Evolutionary conservation across 2,113 vertebrate genomes (phyloP).

Genomic region (Cygnus buccinator): DNA sequence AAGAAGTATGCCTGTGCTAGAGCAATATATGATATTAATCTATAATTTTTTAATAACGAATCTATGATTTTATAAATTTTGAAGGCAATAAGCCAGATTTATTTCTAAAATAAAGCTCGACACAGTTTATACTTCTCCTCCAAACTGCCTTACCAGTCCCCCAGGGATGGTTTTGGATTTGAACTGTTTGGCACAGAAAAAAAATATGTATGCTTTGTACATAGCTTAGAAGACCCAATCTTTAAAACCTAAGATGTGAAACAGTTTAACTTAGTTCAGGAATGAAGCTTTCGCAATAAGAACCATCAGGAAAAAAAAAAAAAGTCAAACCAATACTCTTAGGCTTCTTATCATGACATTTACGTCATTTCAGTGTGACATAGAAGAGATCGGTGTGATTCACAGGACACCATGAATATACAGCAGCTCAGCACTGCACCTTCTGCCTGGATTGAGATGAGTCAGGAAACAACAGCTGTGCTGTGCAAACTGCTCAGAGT

Average conservation of each 20-base stretch:
- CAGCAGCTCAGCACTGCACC: not conserved
- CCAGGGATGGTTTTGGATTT: not conserved
- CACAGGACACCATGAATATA: not conserved
- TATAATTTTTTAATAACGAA: not conserved
- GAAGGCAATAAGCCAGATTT: not conserved
- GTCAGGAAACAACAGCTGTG: not conserved
- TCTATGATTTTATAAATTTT: not conserved
- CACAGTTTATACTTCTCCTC: not conserved
- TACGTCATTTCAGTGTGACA: not conserved
- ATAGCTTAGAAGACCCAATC: not conserved
- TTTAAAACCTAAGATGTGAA: not conserved
- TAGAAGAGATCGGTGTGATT: not conserved
- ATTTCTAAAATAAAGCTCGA: not conserved
- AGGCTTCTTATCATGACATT: not conserved
- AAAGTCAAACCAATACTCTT: not conserved
- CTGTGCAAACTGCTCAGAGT: not conserved
- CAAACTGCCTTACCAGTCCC: not conserved
- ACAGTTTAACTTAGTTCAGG: not conserved
- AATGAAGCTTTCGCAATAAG: not conserved
- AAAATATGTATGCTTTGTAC: not conserved
- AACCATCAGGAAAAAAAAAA: not conserved
- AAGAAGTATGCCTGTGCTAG: not conserved
- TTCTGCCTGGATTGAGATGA: not conserved
- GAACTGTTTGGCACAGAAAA: not conserved
- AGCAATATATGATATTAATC: not conserved